phyloP scores from a whole-genome alignment of 2,888 invertebrate species.

The Oscheius sp. region DNA sequence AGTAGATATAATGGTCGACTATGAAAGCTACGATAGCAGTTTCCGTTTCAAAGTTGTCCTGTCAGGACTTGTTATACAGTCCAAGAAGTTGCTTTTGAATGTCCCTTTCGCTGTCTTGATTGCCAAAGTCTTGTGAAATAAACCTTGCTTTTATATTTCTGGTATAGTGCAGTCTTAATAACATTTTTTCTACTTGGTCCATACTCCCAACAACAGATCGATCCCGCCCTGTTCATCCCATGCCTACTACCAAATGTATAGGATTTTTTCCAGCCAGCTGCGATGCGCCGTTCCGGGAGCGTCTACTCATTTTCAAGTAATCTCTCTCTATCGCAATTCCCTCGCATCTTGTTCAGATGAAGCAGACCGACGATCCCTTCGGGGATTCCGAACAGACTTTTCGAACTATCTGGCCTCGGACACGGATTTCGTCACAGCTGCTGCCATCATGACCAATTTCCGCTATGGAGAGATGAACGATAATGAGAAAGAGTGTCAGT shows the following conservation, averaged over 20 bases:
- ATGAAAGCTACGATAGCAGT: no score
- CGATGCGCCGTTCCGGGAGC: slow-evolving; percentile 23
- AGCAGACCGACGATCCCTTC: slow-evolving; percentile 40
- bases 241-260: slow-evolving; percentile 8
- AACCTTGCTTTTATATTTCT: no score
- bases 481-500: slow-evolving; percentile 62
- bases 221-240: not conserved
- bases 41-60: no score
- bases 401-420: slow-evolving; percentile 59
- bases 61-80: no score
- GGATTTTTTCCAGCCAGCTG: not conserved
- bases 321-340: not conserved
- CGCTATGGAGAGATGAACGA: slow-evolving; percentile 60
- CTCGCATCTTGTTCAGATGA: slow-evolving; percentile 22
- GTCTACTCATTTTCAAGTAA: slow-evolving; percentile 28
- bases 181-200: no score
- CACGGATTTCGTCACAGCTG: slow-evolving; percentile 56
- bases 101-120: no score
- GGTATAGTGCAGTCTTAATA: no score
- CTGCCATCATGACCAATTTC: slow-evolving; percentile 54
- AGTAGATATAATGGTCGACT: no score
- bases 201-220: no score
- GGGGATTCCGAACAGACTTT: slow-evolving; percentile 53
- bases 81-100: no score
- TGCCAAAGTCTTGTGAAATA: no score